A percentile compares a stretch with the other conserved stretches of the same genome.
phyloP scores from a whole-genome alignment of 1,140 invertebrate species.

The Drosophila murphyi region DNA sequence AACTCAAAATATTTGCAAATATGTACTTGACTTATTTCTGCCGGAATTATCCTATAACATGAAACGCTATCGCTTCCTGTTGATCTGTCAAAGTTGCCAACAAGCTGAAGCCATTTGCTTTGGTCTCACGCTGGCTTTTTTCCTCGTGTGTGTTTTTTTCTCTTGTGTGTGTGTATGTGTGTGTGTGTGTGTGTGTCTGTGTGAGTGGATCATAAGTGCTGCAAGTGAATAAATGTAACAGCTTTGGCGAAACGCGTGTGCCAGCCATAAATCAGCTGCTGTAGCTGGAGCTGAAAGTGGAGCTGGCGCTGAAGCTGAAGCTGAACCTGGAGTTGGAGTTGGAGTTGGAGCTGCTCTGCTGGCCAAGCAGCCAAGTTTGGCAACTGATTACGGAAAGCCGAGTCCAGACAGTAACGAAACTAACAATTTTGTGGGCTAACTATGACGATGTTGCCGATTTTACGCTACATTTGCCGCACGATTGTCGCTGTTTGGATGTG shows the following conservation, averaged over 20 bases:
- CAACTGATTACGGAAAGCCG: conserved; percentile 43
- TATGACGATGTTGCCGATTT: conserved; percentile 66
- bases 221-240: conserved; percentile 36
- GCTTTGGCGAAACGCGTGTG: conserved; percentile 47
- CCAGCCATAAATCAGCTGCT: conserved; percentile 59
- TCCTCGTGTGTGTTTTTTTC: background rate
- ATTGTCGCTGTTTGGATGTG: conserved; percentile 48
- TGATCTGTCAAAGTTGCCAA: conserved; percentile 1
- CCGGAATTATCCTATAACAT: no score
- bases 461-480: conserved; percentile 78
- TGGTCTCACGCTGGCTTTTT: no score
- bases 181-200: background rate
- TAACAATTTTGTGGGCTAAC: conserved; percentile 66
- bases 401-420: conserved; percentile 67
- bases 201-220: conserved; percentile 2
- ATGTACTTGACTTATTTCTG: no score
- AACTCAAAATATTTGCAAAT: no score
- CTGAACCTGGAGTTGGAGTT: background rate
- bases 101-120: background rate
- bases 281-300: background rate
- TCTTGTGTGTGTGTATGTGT: background rate
- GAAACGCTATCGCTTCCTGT: background rate
- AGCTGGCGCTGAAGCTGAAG: background rate
- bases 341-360: background rate
- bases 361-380: conserved; percentile 16